Percentiles rank a stretch among this genome's conserved stretches.
Conservation (phyloP, 2,888 invertebrate species). For the Stramonita haemastoma region DNA sequence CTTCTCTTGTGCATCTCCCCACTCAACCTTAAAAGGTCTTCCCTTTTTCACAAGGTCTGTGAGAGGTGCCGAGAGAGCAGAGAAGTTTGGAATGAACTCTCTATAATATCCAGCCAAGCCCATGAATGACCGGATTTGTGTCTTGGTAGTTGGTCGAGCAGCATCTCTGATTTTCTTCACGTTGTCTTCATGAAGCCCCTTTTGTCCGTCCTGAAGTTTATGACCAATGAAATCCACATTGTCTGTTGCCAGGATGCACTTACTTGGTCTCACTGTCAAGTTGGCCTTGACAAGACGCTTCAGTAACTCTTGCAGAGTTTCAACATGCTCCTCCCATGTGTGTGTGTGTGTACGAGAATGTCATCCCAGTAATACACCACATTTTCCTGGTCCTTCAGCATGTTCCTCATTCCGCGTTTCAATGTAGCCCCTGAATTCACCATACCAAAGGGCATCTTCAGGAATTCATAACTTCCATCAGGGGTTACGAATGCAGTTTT, state of each 20-base stretch:
- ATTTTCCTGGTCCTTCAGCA: background rate
- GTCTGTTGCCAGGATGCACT: background rate
- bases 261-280: background rate
- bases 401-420: background rate
- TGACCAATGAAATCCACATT: background rate
- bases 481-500: background rate
- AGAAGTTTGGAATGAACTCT: background rate
- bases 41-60: background rate
- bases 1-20: background rate
- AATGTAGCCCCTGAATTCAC: background rate
- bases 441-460: background rate
- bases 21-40: background rate
- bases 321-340: background rate
- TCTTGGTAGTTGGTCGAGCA: background rate
- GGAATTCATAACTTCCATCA: background rate
- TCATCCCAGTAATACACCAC: background rate
- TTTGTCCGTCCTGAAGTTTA: background rate
- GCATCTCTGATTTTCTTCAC: background rate
- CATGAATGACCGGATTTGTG: too few species aligned
- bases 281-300: background rate
- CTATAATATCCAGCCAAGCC: background rate
- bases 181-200: background rate
- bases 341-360: background rate
- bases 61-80: background rate
- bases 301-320: background rate